A percentile compares a stretch with the other conserved stretches of the same genome.
Evolutionary conservation across 2,888 invertebrate species (phyloP).

Genomic region (Synergus umbraculus): DNA sequence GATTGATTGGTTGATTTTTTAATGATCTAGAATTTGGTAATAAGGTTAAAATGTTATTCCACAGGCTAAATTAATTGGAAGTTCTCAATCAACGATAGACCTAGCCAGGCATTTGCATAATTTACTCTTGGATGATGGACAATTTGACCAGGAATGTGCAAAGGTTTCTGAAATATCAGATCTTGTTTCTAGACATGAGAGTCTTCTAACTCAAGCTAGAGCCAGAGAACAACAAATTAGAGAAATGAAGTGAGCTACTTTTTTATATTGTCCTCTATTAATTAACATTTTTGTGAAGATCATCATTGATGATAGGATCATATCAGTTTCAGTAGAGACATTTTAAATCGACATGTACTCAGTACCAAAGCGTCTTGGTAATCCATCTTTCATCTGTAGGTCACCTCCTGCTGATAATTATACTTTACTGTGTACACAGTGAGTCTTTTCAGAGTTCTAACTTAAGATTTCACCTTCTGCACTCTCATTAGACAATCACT

Average conservation of each 20-base stretch:
- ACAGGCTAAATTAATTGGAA: constrained; percentile 85
- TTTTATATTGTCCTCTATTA: neutral
- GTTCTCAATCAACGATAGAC: constrained; percentile 89
- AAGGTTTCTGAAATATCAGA: constrained; percentile 83
- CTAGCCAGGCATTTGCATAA: constrained; percentile 88
- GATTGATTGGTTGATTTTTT: neutral
- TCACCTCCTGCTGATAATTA: constrained; percentile 80
- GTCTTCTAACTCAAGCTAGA: constrained; percentile 85
- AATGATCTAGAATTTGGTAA: neutral
- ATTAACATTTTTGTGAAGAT: constrained; percentile 36
- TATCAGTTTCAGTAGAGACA: constrained; percentile 39
- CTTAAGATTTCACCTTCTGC: constrained; percentile 21
- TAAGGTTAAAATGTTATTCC: neutral
- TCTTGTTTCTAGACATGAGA: constrained; percentile 84
- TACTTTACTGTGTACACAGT: constrained; percentile 81
- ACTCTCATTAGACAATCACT: constrained; percentile 7
- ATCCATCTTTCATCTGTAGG: constrained; percentile 75
- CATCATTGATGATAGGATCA: constrained; percentile 24
- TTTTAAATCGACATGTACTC: constrained; percentile 34
- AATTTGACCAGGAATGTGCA: constrained; percentile 83
- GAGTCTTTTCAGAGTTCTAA: constrained; percentile 73
- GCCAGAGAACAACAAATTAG: constrained; percentile 87
- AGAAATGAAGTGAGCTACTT: constrained; percentile 84
- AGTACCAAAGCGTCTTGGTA: constrained; percentile 47
- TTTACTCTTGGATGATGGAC: constrained; percentile 86